A percentile compares a stretch with the other conserved stretches of the same genome.
Evolutionary conservation across 2,888 invertebrate genomes (phyloP).

Genomic region (Suillia variegata): DNA sequence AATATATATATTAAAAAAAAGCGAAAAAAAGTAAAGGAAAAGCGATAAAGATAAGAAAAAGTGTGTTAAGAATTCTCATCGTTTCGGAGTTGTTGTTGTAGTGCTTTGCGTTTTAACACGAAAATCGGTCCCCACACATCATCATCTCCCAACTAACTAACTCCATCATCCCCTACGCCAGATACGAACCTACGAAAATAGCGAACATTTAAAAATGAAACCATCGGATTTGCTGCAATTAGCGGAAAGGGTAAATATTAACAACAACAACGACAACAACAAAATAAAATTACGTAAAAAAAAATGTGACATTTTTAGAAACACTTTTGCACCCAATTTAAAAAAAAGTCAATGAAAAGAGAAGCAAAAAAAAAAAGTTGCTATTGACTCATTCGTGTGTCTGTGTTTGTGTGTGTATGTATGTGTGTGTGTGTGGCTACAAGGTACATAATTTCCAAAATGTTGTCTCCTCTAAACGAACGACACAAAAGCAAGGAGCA

Average conservation of each 20-base stretch:
- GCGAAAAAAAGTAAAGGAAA: conserved; percentile 21
- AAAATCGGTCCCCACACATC: background rate
- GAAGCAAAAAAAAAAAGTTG: conserved; percentile 2
- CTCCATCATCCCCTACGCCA: no score
- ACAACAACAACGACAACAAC: no score
- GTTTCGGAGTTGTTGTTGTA: no score
- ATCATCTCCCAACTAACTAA: background rate
- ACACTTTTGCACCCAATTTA: background rate
- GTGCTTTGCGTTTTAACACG: conserved; percentile 31
- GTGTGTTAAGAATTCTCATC: conserved; percentile 21
- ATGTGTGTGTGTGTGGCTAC: no score
- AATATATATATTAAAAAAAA: conserved; percentile 33
- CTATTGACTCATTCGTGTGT: conserved; percentile 17
- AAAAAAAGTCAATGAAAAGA: background rate
- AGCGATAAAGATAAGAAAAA: conserved; percentile 4
- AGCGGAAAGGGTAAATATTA: conserved; percentile 54
- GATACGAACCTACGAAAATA: no score
- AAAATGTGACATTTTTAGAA: background rate
- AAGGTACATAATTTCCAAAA: conserved; percentile 14
- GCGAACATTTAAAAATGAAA: conserved; percentile 45
- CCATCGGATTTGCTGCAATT: conserved; percentile 54
- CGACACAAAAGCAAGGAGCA: background rate
- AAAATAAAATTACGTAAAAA: background rate
- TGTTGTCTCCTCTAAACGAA: background rate
- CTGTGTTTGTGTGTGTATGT: no score